phyloP scores from a whole-genome alignment of 2,888 invertebrate genomes.

The Cataglyphis altisquamis region DNA sequence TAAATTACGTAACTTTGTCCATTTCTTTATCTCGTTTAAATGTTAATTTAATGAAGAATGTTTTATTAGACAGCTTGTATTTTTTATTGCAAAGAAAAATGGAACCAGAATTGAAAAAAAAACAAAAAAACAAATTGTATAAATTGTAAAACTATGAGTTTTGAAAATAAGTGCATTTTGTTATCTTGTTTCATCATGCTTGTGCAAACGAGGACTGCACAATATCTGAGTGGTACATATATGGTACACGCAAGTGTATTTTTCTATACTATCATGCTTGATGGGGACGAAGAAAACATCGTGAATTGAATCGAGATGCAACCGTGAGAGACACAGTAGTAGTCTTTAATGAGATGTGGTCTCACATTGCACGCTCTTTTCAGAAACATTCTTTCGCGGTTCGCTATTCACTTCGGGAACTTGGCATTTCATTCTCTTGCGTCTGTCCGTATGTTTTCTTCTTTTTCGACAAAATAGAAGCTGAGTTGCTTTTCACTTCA shows the following conservation, averaged over 20 bases:
- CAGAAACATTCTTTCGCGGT: slow-evolving; percentile 1
- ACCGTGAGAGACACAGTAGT: background rate
- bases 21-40: background rate
- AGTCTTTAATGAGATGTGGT: slow-evolving; percentile 30
- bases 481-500: background rate
- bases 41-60: background rate
- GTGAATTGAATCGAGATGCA: slow-evolving; percentile 15
- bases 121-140: background rate
- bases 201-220: background rate
- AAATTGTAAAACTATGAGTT: background rate
- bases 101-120: background rate
- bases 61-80: background rate
- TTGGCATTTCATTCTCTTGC: background rate
- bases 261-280: background rate
- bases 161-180: background rate
- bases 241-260: background rate
- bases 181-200: background rate
- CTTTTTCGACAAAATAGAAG: slow-evolving; percentile 5
- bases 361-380: background rate
- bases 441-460: background rate
- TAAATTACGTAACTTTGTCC: background rate
- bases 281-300: slow-evolving; percentile 10
- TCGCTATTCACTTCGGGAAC: slow-evolving; percentile 25
- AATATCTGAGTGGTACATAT: background rate
- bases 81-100: background rate